These are phyloP conservation scores for Rhinoptilus africanus DNA, from an alignment of 2,113 vertebrate genomes.

Conservation along the genomic window DNA sequence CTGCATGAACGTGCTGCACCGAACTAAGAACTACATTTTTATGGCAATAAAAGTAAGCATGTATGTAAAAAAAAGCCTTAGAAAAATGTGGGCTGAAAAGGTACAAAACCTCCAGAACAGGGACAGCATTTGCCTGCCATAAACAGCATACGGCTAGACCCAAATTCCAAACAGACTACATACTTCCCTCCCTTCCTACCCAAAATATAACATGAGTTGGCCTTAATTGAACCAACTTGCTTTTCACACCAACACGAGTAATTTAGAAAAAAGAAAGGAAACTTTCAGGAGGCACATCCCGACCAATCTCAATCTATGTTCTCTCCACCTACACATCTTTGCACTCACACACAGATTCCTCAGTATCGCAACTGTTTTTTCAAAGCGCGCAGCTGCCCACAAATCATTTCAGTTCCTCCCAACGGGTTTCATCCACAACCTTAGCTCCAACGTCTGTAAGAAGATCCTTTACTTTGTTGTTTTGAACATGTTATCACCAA, in stretches of 20 bases:
- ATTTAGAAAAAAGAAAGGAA: not conserved
- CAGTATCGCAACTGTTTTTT: not conserved
- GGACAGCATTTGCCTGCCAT: constrained; percentile 31
- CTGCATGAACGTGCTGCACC: not conserved
- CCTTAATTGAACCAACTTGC: not conserved
- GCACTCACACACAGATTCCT: not conserved
- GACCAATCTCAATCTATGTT: not conserved
- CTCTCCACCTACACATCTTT: not conserved
- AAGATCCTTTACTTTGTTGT: not conserved
- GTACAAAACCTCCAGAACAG: constrained; percentile 1
- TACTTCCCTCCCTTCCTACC: constrained; percentile 4
- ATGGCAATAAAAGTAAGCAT: not conserved
- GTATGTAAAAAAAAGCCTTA: not conserved
- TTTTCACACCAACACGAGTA: not conserved
- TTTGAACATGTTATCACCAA: constrained; percentile 1
- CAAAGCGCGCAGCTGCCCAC: not conserved
- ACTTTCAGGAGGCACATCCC: not conserved
- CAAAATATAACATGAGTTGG: constrained; percentile 26
- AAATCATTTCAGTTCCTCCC: not conserved
- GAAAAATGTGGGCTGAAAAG: not conserved
- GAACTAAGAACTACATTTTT: not conserved
- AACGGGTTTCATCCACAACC: not conserved
- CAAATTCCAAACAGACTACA: constrained; percentile 35
- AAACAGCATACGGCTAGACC: constrained; percentile 1
- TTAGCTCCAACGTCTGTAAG: not conserved